Percentiles rank a stretch among this genome's conserved stretches.
Conservation (phyloP, 2,797 vertebrate species). For the Mastacembelus armatus region DNA sequence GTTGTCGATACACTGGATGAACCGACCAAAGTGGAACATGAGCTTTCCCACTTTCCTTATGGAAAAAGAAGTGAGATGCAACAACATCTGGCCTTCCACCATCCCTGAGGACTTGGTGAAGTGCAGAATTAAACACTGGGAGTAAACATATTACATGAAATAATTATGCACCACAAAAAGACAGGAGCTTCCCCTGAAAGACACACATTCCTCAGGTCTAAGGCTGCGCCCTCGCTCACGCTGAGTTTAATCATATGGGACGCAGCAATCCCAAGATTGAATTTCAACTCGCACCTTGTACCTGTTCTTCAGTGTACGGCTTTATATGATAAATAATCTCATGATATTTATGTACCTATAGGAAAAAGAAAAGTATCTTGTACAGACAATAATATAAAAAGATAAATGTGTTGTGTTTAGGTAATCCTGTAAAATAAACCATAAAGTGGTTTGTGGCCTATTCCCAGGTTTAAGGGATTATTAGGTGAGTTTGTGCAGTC, state of each 20-base stretch:
- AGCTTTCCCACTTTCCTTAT: slow-evolving; percentile 51
- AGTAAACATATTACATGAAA: slow-evolving; percentile 45
- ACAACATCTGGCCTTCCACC: slow-evolving; percentile 39
- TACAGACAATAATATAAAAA: slow-evolving; percentile 21
- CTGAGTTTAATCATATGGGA: slow-evolving; percentile 22
- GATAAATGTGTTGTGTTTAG: slow-evolving; percentile 30
- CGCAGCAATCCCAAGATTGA: slow-evolving; percentile 23
- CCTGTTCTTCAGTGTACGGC: neutral
- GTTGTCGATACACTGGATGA: slow-evolving; percentile 31
- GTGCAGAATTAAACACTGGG: slow-evolving; percentile 41
- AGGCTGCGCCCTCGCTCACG: slow-evolving; percentile 11
- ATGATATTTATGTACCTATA: slow-evolving; percentile 1
- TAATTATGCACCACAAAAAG: slow-evolving; percentile 40
- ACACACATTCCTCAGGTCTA: slow-evolving; percentile 13
- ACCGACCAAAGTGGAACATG: slow-evolving; percentile 41
- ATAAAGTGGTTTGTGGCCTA: slow-evolving; percentile 1
- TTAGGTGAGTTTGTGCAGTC: slow-evolving; percentile 67
- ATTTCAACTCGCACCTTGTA: slow-evolving; percentile 14
- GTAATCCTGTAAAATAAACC: slow-evolving; percentile 19
- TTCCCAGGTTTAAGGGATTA: slow-evolving; percentile 70
- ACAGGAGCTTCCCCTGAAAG: slow-evolving; percentile 7
- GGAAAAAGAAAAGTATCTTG: slow-evolving; percentile 3
- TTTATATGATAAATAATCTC: slow-evolving; percentile 16
- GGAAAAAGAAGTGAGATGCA: slow-evolving; percentile 41
- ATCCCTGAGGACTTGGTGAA: slow-evolving; percentile 38